Evolutionary conservation across 1,140 invertebrate species (phyloP), one percentile per base, ranked within the genome.

Genomic region (Zaprionus africanus): DNA sequence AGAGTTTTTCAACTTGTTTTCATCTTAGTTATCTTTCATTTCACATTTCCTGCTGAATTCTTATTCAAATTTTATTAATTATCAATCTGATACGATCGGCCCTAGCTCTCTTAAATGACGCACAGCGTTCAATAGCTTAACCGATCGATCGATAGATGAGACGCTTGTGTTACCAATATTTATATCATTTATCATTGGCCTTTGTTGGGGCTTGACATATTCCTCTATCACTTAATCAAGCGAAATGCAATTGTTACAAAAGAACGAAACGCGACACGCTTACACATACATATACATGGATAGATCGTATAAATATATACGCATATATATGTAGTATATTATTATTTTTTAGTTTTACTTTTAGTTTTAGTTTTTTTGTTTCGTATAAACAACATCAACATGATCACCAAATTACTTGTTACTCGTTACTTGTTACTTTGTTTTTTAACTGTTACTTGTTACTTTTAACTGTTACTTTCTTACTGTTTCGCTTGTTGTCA

Each of bases 161-260:
- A 63, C 19, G 36, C 49, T 26, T 19, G 31, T 67, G 28, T 54
- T 36, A 66, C 41, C 24, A 60, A 61, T 53, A 58, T 61, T 56
- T 19, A 57, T 19, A 31, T 31, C 31, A 58, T 61, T 56, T 19
- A 62, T 19, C 19, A 51, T 51, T 56, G 80, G 79, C 79, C 75
- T 43, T 79, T 82, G 31, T 34, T 34, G 31, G 31, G 80, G 83
- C 82, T 76, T 79, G 76, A 82, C 72, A 28, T 41, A 54, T 73
- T 83, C 46, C 46, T 64, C 46, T 64, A 87, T 91, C 88, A 91
- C 83, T 88, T 85, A 82, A 88, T 91, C 88, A 91, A 85, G 79
- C 82, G 70, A 88, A 91, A 91, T 91, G 88, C 82, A 86, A 38
- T 67, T 90, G 72, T 84, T 88, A 73, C 74, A 51, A 22, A 63